phyloP scores from a whole-genome alignment of 2,797 vertebrate species.

The Babyrousa celebensis region DNA sequence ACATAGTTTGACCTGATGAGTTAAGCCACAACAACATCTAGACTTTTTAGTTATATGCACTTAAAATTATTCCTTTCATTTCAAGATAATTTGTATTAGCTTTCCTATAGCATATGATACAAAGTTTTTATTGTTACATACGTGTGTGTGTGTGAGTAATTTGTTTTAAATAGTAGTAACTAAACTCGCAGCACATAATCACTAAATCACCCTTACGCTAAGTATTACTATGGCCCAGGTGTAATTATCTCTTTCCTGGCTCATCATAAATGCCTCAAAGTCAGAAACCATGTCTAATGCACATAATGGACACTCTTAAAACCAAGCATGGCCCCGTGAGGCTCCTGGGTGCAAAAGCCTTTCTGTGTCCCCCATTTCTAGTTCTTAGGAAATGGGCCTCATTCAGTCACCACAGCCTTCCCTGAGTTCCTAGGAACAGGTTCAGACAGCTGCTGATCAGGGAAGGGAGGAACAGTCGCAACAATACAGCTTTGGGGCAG shows the following conservation, averaged over 20 bases:
- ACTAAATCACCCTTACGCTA: background rate
- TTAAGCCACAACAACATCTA: background rate
- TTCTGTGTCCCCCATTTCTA: no score
- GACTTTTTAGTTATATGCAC: background rate
- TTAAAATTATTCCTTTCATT: background rate
- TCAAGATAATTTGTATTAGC: background rate
- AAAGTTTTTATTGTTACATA: constrained; percentile 16
- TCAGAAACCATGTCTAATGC: background rate
- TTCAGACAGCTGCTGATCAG: no score
- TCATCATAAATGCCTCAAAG: background rate
- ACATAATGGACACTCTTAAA: background rate
- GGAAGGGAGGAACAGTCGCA: no score
- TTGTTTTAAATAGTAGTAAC: background rate
- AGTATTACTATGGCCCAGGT: background rate
- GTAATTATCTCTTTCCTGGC: background rate
- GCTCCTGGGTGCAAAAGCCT: no score
- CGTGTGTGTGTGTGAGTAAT: background rate
- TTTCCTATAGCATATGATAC: background rate
- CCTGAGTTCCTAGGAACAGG: no score
- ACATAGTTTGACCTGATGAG: background rate
- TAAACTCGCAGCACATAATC: background rate
- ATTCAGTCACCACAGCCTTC: no score
- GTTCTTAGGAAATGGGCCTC: no score
- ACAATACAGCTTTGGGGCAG: no score
- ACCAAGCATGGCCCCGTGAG: no score